Base-by-base conservation (phyloP, 2,888 invertebrate species). In the Tanypteryx hageni region DNA sequence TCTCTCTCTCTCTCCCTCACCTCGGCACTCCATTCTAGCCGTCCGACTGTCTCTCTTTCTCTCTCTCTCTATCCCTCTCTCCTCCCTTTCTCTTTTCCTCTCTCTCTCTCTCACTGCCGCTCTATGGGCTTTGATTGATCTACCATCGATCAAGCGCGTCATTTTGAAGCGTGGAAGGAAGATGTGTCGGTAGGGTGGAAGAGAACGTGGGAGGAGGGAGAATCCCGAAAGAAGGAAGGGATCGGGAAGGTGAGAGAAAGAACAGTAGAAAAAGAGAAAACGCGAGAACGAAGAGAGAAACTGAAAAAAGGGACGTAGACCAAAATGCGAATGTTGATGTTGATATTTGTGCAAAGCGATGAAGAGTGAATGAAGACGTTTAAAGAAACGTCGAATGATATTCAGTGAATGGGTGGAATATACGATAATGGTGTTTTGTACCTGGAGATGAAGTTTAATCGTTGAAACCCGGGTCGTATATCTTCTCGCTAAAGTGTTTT, bases 101-200 rank as follows among this genome's bases (percentile, higher is more conserved):
- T 13, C 16, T 61, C 86, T 57, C 18, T 83, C 83, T 14, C 16
- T 83, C 83, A 16, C 82, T 44, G 18, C n/a, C 82, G 31, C 10
- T 83, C 56, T 57, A n/a, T 58, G 89, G 64, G 44, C 44, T 89
- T 89, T 89, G 89, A 89, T 89, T 89, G 89, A 89, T 89, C 89
- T 89, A 68, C 89, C 89, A 64, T 89, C 89, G 89, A 89, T 89
- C 89, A 89, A 89, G 89, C 89, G 64, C 64, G 61, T 89, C 64
- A 64, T 68, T 89, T 89, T 44, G 61, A 31, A 14, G 86, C 22
- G 59, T 18, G 84, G 56, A 44, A 56, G n/a, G 84, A 58, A 57
- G 68, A 68, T 68, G 68, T 68, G 68, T 68, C 68, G 68, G 22
- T 44, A 44, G 44, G 10, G 82, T 11, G 31, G 8, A 64, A 11